Base-by-base conservation (phyloP, 2,888 invertebrate species). In the Drosophila mercatorum region DNA sequence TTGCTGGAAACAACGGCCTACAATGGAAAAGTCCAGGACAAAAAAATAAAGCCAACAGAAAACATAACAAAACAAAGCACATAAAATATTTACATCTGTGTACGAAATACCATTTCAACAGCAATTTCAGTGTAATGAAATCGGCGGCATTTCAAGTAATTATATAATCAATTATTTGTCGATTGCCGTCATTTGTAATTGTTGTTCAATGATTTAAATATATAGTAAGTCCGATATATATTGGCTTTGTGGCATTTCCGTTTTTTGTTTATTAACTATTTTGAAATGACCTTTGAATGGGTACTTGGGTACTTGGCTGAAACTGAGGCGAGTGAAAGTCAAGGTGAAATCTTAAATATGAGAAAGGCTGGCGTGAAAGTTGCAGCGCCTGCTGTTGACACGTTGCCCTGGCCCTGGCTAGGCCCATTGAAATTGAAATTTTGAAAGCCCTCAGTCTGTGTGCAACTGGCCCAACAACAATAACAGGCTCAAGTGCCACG, bases 381-480 rank as follows among this genome's bases (percentile, higher is more conserved):
- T 70, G 52, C 43, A 61, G 51, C 61, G 55, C 36, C 73, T 75
- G 87, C 56, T 74, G 73, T 80, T 80, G 84, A 88, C 87, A 81
- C 61, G 73, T 77, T 76, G 83, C 83, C 80, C 71, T 81, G 85
- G 85, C 58, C 84, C 74, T 60, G 67, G 26, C n/a, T 38, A 53
- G 71, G 72, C 69, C 75, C 73, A 65, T 76, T 76, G 51, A 77
- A 86, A 89, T 82, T 82, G 73, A 78, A 77, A 81, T 68, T 77
- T 68, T 55, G 40, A 79, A 74, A 77, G 66, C 70, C 64, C 58
- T 75, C 57, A 52, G 60, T 41, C 41, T 17, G 56, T 59, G 41
- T 68, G 74, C 51, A 58, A 68, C 68, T 66, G 72, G 65, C 53
- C 31, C 26, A 63, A 67, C 43, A 80, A 75, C 71, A 78, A 81